Base-by-base conservation (phyloP, 2,888 invertebrate species). In the Habrosyne pyritoides region DNA sequence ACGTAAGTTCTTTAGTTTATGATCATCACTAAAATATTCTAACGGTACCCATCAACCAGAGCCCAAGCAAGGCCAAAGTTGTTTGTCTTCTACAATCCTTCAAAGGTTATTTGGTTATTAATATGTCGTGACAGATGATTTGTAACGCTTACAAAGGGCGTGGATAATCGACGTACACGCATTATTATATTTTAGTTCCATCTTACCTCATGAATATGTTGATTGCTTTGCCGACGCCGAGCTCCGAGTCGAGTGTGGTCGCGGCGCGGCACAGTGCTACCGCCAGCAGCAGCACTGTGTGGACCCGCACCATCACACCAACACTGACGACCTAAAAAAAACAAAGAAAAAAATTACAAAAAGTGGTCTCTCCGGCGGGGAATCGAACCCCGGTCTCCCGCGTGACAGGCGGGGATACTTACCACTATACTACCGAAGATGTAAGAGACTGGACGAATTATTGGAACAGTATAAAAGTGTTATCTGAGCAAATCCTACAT, bases 151-250 rank as follows among this genome's bases (percentile, higher is more conserved):
- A 42, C 42, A 42, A 14, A 42, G 42, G 42, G 42, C 42, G 18
- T 42, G n/a, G 48, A 22, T 22, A 48, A 48, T 48, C 48, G 21
- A 12, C 48, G 24, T 48, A 48, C 12, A 48, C 22, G 48, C 24
- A 22, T 24, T n/a, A 47, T 47, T 22, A 36, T 36, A 36, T 14
- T 36, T 36, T 36, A 36, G 36, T 42, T 42, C 18, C 12, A 42
- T 42, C 51, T 53, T 59, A 89, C 92, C 92, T 91, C 82, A 94
- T 93, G 68, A 97, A 97, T 75, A 97, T 94, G 86, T 97, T 97
- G 76, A 97, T 95, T 62, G 97, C 96, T 77, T 96, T 96, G 69
- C 97, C 98, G 64, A 97, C 95, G 68, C 95, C 94, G 54, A 95
- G 94, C 78, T 94, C 94, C 26, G 93, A 93, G 83, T 94, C 93